These are phyloP conservation scores for Orthonevra nobilis DNA, from an alignment of 2,888 invertebrate species.

Conservation along the genomic window DNA sequence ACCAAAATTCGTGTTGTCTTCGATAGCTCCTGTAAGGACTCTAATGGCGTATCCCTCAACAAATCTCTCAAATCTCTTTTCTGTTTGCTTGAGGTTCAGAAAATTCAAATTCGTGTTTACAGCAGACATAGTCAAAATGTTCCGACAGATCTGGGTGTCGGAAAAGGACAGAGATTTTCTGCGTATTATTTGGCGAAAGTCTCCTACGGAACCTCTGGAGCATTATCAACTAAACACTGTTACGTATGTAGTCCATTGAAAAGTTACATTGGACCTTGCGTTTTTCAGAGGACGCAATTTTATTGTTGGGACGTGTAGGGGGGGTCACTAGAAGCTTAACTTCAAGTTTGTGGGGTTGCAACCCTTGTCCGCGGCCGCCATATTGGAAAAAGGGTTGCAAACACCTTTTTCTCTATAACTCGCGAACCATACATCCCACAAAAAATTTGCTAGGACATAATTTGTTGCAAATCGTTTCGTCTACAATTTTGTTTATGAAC, in stretches of 20 bases:
- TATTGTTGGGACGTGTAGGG: too few relatives aligned
- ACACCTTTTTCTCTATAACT: too few relatives aligned
- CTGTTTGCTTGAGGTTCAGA: neutral
- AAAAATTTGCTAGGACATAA: too few relatives aligned
- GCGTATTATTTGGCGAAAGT: slow-evolving; percentile 2
- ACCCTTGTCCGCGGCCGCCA: too few relatives aligned
- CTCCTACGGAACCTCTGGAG: neutral
- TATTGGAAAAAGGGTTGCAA: too few relatives aligned
- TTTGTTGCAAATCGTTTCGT: too few relatives aligned
- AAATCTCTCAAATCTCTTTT: slow-evolving; percentile 8
- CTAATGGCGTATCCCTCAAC: slow-evolving; percentile 28
- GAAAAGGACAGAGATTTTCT: neutral
- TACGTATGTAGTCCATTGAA: too few relatives aligned
- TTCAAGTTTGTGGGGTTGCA: too few relatives aligned
- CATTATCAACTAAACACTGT: neutral
- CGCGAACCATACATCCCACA: too few relatives aligned
- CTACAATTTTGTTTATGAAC: neutral
- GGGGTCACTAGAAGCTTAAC: too few relatives aligned
- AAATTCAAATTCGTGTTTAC: neutral
- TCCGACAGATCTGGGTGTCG: slow-evolving; percentile 10
- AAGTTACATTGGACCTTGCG: too few relatives aligned
- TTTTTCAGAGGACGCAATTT: too few relatives aligned
- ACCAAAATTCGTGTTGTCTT: slow-evolving; percentile 60
- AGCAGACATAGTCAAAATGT: slow-evolving; percentile 11
- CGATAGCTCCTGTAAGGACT: slow-evolving; percentile 51